phyloP scores from a whole-genome alignment of 2,797 vertebrate species.

The Ctenopoma kingsleyae region DNA sequence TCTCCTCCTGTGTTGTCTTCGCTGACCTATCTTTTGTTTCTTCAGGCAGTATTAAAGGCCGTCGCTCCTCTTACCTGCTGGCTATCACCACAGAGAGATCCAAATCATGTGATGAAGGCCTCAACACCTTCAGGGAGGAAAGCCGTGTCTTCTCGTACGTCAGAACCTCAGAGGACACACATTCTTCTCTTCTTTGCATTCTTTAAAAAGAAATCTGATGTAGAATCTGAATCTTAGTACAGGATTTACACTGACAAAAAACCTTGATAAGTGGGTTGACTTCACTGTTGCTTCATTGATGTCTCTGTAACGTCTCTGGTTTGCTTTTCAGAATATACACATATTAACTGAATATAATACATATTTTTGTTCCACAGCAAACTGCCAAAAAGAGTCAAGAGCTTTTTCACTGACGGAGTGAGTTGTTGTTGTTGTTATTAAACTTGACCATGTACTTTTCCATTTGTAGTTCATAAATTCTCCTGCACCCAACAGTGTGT shows the following conservation, averaged over 20 bases:
- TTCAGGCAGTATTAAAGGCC: slow-evolving; percentile 91
- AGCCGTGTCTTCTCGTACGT: slow-evolving; percentile 90
- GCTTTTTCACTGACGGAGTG: slow-evolving; percentile 96
- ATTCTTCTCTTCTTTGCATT: neutral
- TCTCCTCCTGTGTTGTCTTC: neutral
- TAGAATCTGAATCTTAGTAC: neutral
- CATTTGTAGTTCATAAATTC: neutral
- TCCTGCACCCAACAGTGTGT: neutral
- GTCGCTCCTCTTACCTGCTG: slow-evolving; percentile 95
- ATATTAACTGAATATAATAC: too few species aligned
- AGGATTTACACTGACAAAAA: neutral
- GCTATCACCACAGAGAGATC: slow-evolving; percentile 96
- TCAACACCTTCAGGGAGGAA: slow-evolving; percentile 93
- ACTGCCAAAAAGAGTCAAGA: slow-evolving; percentile 93
- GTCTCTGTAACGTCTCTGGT: neutral
- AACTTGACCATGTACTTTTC: neutral
- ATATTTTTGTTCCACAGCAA: slow-evolving; percentile 82
- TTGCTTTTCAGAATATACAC: neutral
- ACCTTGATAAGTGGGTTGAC: too few species aligned
- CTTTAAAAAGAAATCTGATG: neutral
- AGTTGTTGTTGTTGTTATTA: slow-evolving; percentile 61
- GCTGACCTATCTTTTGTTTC: slow-evolving; percentile 17
- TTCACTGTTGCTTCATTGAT: neutral
- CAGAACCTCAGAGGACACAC: neutral
- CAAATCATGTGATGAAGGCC: slow-evolving; percentile 97